These are phyloP conservation scores for Andinoacara biseriatus DNA, from an alignment of 2,113 vertebrate species.

Conservation along the genomic window DNA sequence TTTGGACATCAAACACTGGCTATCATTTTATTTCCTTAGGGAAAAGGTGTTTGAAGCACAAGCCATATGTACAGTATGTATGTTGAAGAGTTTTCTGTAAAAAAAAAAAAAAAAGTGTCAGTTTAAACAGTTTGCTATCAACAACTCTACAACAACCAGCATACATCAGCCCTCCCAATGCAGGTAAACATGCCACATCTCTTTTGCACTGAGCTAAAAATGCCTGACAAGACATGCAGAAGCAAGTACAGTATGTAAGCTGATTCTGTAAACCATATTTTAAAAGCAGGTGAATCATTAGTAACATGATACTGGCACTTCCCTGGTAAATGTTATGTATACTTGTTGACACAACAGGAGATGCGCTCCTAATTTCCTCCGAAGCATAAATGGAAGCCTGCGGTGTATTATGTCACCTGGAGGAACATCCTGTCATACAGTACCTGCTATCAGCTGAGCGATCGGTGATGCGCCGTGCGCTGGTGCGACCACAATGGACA, in stretches of 20 bases:
- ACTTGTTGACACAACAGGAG: conserved; percentile 74
- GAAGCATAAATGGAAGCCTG: conserved; percentile 63
- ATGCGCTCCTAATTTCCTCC: conserved; percentile 59
- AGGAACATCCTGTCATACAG: conserved; percentile 42
- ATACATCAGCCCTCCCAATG: conserved; percentile 15
- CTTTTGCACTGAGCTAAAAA: conserved; percentile 32
- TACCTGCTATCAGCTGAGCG: conserved; percentile 29
- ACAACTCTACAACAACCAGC: conserved; percentile 36
- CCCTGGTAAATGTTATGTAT: conserved; percentile 57
- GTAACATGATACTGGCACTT: conserved; percentile 71
- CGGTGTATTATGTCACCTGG: conserved; percentile 65
- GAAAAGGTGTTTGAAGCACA: conserved; percentile 72
- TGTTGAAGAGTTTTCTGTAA: conserved; percentile 48
- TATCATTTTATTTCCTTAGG: conserved; percentile 77
- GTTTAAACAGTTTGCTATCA: conserved; percentile 52
- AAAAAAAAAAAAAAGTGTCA: conserved; percentile 35
- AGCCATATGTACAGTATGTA: conserved; percentile 69
- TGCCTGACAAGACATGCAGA: conserved; percentile 42
- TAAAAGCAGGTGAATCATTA: conserved; percentile 68
- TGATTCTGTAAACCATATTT: conserved; percentile 73
- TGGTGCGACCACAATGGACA: conserved; percentile 16
- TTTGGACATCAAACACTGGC: conserved; percentile 83
- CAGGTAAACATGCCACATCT: conserved; percentile 37
- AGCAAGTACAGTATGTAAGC: conserved; percentile 53
- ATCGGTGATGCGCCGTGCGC: conserved; percentile 2